Conservation (phyloP, 2,888 invertebrate species). For the Agonopterix arenella region DNA sequence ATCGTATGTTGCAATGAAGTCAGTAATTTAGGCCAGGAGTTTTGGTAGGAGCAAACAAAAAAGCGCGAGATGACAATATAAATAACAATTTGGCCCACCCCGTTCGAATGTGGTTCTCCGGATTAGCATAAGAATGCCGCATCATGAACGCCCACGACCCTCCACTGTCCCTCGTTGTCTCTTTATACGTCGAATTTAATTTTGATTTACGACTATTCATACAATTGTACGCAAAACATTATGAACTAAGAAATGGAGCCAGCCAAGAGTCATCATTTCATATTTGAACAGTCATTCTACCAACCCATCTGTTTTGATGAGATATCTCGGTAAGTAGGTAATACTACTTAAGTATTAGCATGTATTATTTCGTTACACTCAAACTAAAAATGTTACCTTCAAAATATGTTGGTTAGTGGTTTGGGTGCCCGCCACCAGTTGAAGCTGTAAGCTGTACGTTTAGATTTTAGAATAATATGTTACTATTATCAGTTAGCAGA, state of each 20-base stretch:
- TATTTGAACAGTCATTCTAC: too few relatives aligned
- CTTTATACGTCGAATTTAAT: conserved; percentile 73
- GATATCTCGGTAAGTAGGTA: too few relatives aligned
- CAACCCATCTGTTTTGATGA: too few relatives aligned
- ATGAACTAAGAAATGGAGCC: conserved; percentile 27
- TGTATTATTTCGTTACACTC: too few relatives aligned
- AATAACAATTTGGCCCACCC: conserved; percentile 77
- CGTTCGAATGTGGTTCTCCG: conserved; percentile 60
- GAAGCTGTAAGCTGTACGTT: too few relatives aligned
- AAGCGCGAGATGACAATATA: conserved; percentile 73
- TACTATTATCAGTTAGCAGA: too few relatives aligned
- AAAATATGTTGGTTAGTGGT: too few relatives aligned
- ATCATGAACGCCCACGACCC: conserved; percentile 65
- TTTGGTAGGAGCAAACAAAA: conserved; percentile 55
- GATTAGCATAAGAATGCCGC: conserved; percentile 76
- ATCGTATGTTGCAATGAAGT: conserved; percentile 30
- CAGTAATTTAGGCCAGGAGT: conserved; percentile 49
- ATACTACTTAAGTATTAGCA: too few relatives aligned
- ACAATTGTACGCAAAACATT: conserved; percentile 66
- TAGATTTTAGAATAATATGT: too few relatives aligned
- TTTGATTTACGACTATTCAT: conserved; percentile 70
- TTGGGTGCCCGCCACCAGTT: too few relatives aligned
- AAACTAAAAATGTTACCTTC: too few relatives aligned
- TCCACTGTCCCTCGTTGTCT: conserved; percentile 64
- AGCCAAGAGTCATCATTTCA: not conserved